Conservation (phyloP, 1,140 invertebrate species). For the Lanistes nyassanus region DNA sequence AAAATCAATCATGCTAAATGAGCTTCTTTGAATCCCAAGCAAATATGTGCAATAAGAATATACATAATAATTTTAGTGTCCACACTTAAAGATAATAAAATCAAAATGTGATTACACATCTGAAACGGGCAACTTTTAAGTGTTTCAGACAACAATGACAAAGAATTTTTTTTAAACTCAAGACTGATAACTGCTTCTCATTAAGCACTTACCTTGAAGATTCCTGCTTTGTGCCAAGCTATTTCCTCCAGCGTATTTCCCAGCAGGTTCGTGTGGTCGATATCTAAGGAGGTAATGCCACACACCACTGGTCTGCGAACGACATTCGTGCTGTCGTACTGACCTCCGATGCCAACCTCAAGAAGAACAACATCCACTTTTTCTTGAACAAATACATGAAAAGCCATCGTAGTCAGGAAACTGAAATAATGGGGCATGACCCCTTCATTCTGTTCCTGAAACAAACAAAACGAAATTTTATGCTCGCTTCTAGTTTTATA, state of each 20-base stretch:
- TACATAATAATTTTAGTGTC: neutral
- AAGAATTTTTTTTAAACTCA: neutral
- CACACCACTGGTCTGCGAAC: slow-evolving; percentile 76
- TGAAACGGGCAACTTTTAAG: too few species aligned
- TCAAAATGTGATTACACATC: neutral
- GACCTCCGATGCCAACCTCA: slow-evolving; percentile 98
- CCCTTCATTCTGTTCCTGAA: slow-evolving; percentile 39
- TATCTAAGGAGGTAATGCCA: slow-evolving; percentile 89
- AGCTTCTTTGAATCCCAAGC: too few species aligned
- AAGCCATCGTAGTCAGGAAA: slow-evolving; percentile 92
- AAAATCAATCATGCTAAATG: neutral
- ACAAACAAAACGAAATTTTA: neutral
- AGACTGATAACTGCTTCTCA: neutral
- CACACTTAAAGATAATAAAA: neutral
- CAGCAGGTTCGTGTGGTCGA: slow-evolving; percentile 86
- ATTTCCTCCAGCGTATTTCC: slow-evolving; percentile 88
- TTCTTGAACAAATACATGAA: slow-evolving; percentile 87
- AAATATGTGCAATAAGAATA: neutral
- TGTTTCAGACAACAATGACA: neutral
- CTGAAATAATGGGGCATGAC: slow-evolving; percentile 92
- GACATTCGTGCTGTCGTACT: slow-evolving; percentile 94
- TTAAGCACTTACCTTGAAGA: slow-evolving; percentile 79
- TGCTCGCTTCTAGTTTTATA: neutral
- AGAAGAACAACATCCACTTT: slow-evolving; percentile 92
- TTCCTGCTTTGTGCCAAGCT: slow-evolving; percentile 94